Evolutionary conservation across 2,888 invertebrate species (phyloP).

Genomic region (Andricus quercusramuli): DNA sequence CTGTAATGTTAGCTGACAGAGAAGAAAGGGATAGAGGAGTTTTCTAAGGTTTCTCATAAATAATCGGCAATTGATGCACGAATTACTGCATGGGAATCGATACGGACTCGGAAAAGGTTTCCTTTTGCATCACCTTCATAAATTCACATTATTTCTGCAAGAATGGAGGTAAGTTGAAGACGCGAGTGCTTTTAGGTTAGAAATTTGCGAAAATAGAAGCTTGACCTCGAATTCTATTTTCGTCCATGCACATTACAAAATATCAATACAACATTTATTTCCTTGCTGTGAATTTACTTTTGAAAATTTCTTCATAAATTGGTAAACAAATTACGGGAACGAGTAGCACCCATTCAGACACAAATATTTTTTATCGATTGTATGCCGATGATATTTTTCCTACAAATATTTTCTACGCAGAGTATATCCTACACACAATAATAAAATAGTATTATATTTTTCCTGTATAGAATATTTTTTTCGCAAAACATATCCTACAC

Average conservation of each 20-base stretch:
- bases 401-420: no score
- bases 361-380: no score
- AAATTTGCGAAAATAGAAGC: constrained; percentile 17
- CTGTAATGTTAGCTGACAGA: constrained; percentile 12
- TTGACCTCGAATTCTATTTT: constrained; percentile 3
- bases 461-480: no score
- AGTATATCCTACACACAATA: no score
- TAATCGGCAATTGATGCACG: constrained; percentile 46
- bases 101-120: constrained; percentile 45
- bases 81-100: constrained; percentile 48
- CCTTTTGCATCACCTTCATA: constrained; percentile 53
- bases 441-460: no score
- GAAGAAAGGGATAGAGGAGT: constrained; percentile 1
- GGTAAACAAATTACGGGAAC: not conserved
- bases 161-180: constrained; percentile 60
- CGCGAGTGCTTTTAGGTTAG: constrained; percentile 45
- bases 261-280: not conserved
- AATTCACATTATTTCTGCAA: constrained; percentile 31
- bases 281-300: not conserved
- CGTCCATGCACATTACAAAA: not conserved
- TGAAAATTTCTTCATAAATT: not conserved
- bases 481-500: no score
- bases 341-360: no score
- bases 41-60: constrained; percentile 53
- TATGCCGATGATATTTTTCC: no score